Evolutionary conservation across 2,113 vertebrate species (phyloP), one percentile per base, ranked within the genome.

Genomic region (Psettodes erumei): DNA sequence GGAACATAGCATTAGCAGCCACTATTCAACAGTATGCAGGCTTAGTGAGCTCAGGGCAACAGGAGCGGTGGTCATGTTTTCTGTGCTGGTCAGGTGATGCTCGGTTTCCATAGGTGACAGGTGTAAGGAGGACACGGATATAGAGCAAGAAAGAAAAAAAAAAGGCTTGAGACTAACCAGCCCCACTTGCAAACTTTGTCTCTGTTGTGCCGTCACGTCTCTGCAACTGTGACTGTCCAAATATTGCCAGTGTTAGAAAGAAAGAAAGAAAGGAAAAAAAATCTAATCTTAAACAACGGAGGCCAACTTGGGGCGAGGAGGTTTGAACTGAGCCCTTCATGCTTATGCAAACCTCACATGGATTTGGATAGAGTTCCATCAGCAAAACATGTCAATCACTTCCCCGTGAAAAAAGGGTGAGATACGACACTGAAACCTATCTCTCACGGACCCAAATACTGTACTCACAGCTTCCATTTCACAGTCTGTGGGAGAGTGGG

Each of bases 11-110:
- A 91, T 93, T 92, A 92, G 88, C 27, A 40, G 82, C 70, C 30
- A 67, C 89, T 72, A 89, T 92, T 93, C 88, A 90, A 86, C 82
- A 82, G 84, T 87, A 91, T 91, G 87, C 90, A 90, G 89, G 90
- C 88, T 91, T 89, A 90, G 84, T 2, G 43, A 71, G 84, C 76
- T 86, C 71, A 79, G 85, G 85, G 77, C 86, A 89, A 70, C 65
- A n/a, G 70, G 50, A 54, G 70, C 56, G 74, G 74, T 64, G 82
- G 78, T 59, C 63, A 62, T 65, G 81, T 76, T 75, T 61, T 56
- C 59, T 50, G 18, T 32, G 59, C n/a, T 73, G 79, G 72, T 65
- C 75, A 77, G 59, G 32, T 82, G 84, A 79, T 54, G 75, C 56
- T 25, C 1, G 33, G 23, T 66, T 82, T 74, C 71, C 63, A 58